These are phyloP conservation scores for Uloborus plumipes DNA, from an alignment of 2,888 invertebrate genomes.

Conservation along the genomic window DNA sequence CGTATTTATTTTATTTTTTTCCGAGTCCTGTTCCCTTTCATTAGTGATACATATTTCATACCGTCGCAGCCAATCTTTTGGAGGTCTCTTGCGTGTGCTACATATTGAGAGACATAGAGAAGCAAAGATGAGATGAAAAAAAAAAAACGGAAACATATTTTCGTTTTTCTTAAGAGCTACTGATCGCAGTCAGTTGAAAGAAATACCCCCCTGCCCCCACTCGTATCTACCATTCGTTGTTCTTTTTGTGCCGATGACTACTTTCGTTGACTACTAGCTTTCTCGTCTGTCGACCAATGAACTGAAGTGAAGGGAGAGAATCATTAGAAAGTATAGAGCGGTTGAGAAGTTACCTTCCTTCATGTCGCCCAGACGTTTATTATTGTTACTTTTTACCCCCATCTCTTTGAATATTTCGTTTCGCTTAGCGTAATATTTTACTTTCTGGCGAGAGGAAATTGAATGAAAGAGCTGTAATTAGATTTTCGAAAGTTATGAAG, in stretches of 20 bases:
- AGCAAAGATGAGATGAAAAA: background rate
- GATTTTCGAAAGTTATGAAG: slow-evolving; percentile 27
- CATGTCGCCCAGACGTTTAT: background rate
- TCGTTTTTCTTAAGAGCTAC: slow-evolving; percentile 14
- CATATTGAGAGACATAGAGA: slow-evolving; percentile 1
- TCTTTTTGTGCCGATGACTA: slow-evolving; percentile 13
- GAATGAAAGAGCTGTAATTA: slow-evolving; percentile 25
- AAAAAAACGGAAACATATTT: background rate
- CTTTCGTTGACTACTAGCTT: slow-evolving; percentile 7
- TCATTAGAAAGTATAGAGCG: slow-evolving; percentile 10
- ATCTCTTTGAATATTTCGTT: slow-evolving; percentile 18
- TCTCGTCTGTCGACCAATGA: slow-evolving; percentile 7
- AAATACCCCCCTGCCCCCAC: background rate
- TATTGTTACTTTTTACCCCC: slow-evolving; percentile 8
- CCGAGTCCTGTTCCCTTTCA: slow-evolving; percentile 24
- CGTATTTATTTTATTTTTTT: slow-evolving; percentile 3
- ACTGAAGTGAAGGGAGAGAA: slow-evolving; percentile 20
- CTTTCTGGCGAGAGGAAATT: slow-evolving; percentile 10
- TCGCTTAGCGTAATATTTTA: background rate
- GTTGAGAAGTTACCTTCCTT: slow-evolving; percentile 7
- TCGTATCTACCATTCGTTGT: background rate
- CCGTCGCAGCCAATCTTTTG: slow-evolving; percentile 9
- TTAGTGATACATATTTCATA: slow-evolving; percentile 38
- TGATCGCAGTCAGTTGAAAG: background rate
- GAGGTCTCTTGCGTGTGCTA: slow-evolving; percentile 1